Percentiles rank a stretch among this genome's conserved stretches.
Conservation (phyloP, 2,797 vertebrate species). For the Martes flavigula region DNA sequence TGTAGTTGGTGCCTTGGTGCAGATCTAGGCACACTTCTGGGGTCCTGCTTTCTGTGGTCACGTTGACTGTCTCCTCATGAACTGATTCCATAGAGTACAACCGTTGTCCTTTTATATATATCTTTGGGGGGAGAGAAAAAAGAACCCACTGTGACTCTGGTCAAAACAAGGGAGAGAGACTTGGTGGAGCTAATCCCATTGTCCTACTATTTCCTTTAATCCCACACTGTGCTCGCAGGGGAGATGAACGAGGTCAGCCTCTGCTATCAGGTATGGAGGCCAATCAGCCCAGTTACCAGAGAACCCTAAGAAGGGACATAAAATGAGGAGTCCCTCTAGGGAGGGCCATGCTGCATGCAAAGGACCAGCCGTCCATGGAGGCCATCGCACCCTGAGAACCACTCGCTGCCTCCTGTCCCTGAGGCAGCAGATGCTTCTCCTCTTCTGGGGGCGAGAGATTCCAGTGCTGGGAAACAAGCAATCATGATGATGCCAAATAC, state of each 20-base stretch:
- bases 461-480: conserved; percentile 14
- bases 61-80: conserved; percentile 76
- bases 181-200: background rate
- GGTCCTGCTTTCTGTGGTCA: conserved; percentile 82
- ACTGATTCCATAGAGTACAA: conserved; percentile 82
- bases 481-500: background rate
- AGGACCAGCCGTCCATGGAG: background rate
- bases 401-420: rapidly evolving
- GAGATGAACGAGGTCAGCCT: background rate
- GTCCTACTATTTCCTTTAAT: background rate
- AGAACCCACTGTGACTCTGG: background rate
- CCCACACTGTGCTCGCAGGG: background rate
- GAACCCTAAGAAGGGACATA: background rate
- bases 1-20: conserved; percentile 89
- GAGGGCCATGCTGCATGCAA: background rate
- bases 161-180: background rate
- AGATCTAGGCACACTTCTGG: conserved; percentile 88
- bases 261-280: background rate
- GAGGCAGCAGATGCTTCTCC: background rate
- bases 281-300: background rate
- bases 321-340: background rate
- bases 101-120: conserved; percentile 84
- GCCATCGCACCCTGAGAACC: background rate
- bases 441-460: background rate
- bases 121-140: conserved; percentile 71